Conservation (phyloP, 2,888 invertebrate genomes). For the Nudaria mundana region DNA sequence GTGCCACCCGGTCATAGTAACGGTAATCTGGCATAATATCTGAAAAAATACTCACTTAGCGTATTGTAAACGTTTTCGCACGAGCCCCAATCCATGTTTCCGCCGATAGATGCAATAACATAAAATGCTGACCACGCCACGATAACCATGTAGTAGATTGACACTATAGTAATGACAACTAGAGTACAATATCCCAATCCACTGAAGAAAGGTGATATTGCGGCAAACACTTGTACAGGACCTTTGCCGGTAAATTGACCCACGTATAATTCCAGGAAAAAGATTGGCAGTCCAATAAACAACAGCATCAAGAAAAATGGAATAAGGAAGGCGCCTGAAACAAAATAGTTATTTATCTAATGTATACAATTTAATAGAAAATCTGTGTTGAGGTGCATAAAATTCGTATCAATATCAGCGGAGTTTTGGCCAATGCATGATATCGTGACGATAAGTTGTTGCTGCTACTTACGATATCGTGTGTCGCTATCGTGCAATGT, state of each 20-base stretch:
- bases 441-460: too few relatives aligned
- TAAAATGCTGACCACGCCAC: slow-evolving; percentile 90
- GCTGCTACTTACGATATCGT: too few relatives aligned
- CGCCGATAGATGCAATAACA: slow-evolving; percentile 85
- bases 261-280: slow-evolving; percentile 88
- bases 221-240: slow-evolving; percentile 83
- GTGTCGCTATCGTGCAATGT: too few relatives aligned
- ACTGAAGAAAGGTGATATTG: slow-evolving; percentile 83
- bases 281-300: slow-evolving; percentile 89
- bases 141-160: slow-evolving; percentile 90
- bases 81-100: slow-evolving; percentile 84
- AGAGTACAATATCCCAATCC: slow-evolving; percentile 86
- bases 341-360: too few relatives aligned
- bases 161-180: slow-evolving; percentile 85
- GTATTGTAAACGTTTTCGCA: slow-evolving; percentile 84
- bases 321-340: slow-evolving; percentile 88
- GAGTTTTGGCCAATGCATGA: too few relatives aligned
- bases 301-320: slow-evolving; percentile 88
- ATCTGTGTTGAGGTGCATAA: too few relatives aligned
- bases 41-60: slow-evolving; percentile 67
- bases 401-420: too few relatives aligned
- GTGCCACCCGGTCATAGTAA: too few relatives aligned
- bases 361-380: too few relatives aligned
- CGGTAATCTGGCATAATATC: too few relatives aligned
- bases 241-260: slow-evolving; percentile 91